Evolutionary conservation across 2,888 invertebrate genomes (phyloP), one percentile per base, ranked within the genome.

Genomic region (Pediacus dermestoides): DNA sequence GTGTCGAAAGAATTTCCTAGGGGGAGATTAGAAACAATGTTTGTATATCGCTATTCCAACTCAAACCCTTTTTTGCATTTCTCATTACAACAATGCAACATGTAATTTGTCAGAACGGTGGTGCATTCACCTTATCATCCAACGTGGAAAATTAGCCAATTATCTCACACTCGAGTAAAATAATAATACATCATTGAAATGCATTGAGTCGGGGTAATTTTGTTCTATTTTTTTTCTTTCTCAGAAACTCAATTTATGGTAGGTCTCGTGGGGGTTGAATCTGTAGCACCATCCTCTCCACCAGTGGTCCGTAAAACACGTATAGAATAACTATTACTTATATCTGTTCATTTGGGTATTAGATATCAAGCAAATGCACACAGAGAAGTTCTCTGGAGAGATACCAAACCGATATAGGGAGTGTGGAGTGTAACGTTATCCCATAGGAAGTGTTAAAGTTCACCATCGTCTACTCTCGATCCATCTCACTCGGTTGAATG

Each of bases 261-360:
- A 6, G 6, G 14, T n/a, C 34, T 21, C 39, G 11, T 28, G n/a
- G 34, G 32, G 18, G 39, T 28, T 8, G 28, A 39, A 39, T 38
- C 31, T 32, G 32, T 10, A 23, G 10, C 23, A 3, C 4, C n/a
- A 14, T 11, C 27, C 10, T 25, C 28, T 18, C 13, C 16, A 27
- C 16, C 21, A 22, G 21, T 34, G 21, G 34, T 16, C 34, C 34
- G 42, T 46, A 34, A 21, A 33, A 46, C 46, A 37, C 39, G 42
- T 46, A 40, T 43, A 35, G 46, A 46, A 46, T 46, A 46, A 46
- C 42, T 43, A 46, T 46, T 46, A 38, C 42, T 42, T 43, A 46
- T 42, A 27, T 39, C 42, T 43, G 46, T 43, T 43, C 46, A 43
- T 46, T 43, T 42, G 46, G 46, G 46, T 46, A 46, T 46, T 46